phyloP scores from a whole-genome alignment of 2,797 vertebrate species.

The Eremophila alpestris region DNA sequence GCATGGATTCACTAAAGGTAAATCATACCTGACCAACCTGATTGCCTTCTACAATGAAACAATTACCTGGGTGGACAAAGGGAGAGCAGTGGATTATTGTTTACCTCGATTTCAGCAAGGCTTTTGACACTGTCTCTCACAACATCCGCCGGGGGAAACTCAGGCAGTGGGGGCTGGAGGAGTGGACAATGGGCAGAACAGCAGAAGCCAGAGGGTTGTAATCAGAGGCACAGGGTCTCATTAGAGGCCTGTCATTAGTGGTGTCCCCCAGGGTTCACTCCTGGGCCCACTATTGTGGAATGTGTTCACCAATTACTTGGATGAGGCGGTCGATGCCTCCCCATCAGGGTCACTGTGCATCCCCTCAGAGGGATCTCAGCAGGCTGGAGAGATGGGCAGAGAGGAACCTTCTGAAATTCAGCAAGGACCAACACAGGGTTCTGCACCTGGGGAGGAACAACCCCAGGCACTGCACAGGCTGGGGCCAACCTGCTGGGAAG shows the following conservation, averaged over 20 bases:
- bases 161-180: neutral
- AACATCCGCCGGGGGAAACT: neutral
- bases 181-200: neutral
- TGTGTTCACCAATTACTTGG: neutral
- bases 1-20: neutral
- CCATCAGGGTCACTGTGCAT: neutral
- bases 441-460: neutral
- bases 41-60: neutral
- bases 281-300: neutral
- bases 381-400: neutral
- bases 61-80: neutral
- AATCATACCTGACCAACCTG: neutral
- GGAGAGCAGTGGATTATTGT: neutral
- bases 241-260: neutral
- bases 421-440: neutral
- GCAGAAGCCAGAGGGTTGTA: neutral
- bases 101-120: neutral
- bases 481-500: neutral
- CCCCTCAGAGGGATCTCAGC: neutral
- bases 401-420: neutral
- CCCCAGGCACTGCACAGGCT: neutral
- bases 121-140: neutral
- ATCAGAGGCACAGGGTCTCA: neutral
- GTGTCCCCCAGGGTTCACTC: neutral
- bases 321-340: rapidly evolving